These are phyloP conservation scores for Azorinus chamasolen DNA, from an alignment of 2,888 invertebrate species.

Conservation along the genomic window DNA sequence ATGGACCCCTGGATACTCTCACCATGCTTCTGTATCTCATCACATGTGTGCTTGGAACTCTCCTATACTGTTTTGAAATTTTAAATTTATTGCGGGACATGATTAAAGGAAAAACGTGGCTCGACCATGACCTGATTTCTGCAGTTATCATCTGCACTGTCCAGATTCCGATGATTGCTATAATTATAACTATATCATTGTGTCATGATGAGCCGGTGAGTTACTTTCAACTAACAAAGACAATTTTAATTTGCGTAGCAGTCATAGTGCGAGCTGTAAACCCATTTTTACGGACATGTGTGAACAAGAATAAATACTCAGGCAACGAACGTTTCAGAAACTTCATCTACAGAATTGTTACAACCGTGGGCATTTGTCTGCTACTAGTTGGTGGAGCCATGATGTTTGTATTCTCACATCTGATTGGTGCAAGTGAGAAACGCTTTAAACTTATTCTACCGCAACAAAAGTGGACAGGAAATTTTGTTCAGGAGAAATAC, in stretches of 20 bases:
- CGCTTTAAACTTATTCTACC: conserved; percentile 51
- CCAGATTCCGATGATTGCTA: conserved; percentile 65
- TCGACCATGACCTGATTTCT: conserved; percentile 70
- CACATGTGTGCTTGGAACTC: conserved; percentile 27
- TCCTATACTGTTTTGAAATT: conserved; percentile 56
- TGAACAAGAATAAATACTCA: conserved; percentile 11
- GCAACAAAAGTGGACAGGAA: conserved; percentile 51
- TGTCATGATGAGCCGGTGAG: conserved; percentile 78
- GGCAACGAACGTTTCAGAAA: conserved; percentile 33
- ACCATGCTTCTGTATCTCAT: conserved; percentile 35
- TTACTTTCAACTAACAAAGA: conserved; percentile 74
- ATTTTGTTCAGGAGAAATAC: conserved; percentile 65
- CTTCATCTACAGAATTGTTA: conserved; percentile 36
- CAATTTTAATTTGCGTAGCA: conserved; percentile 64
- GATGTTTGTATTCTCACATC: conserved; percentile 65
- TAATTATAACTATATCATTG: conserved; percentile 70
- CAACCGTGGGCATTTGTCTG: conserved; percentile 49
- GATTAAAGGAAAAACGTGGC: conserved; percentile 57
- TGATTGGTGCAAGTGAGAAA: conserved; percentile 39
- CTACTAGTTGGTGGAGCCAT: conserved; percentile 49
- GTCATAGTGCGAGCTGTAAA: conserved; percentile 62
- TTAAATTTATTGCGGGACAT: conserved; percentile 49
- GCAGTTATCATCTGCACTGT: conserved; percentile 71
- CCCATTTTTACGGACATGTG: conserved; percentile 46
- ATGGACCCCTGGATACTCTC: conserved; percentile 61